phyloP scores from a whole-genome alignment of 2,113 vertebrate species.

The Ginglymostoma cirratum region DNA sequence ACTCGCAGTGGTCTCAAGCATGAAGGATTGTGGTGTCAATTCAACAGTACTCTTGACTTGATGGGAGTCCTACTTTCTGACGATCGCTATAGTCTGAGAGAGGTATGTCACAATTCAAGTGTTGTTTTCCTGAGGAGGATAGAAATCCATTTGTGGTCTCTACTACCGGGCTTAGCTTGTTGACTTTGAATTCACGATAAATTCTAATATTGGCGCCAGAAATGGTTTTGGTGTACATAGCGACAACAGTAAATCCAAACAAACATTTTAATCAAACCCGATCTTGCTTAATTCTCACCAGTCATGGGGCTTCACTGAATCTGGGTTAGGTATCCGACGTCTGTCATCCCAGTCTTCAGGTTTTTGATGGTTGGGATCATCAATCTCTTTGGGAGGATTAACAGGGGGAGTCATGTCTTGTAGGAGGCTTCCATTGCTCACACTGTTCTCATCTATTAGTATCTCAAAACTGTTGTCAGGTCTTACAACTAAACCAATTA shows the following conservation, averaged over 20 bases:
- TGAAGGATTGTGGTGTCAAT: neutral
- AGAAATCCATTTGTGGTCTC: neutral
- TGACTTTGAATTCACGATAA: neutral
- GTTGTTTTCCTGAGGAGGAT: neutral
- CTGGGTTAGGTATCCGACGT: conserved; percentile 41
- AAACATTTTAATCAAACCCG: neutral
- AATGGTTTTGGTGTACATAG: neutral
- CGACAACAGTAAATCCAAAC: neutral
- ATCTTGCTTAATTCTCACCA: conserved; percentile 41
- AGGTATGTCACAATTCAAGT: neutral
- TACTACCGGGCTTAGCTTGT: neutral
- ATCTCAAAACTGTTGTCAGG: conserved; percentile 49
- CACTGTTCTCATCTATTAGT: conserved; percentile 44
- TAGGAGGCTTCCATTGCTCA: conserved; percentile 47
- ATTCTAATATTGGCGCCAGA: neutral
- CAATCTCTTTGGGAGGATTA: conserved; percentile 41
- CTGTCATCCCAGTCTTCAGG: conserved; percentile 44
- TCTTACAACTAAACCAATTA: conserved; percentile 44
- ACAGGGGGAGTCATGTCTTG: conserved; percentile 42
- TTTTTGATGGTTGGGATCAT: conserved; percentile 42
- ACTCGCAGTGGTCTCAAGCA: neutral
- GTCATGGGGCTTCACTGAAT: conserved; percentile 41
- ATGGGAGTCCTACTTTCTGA: neutral
- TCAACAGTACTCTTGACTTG: neutral
- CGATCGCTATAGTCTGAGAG: neutral